These are phyloP conservation scores for Aurelia coerulea DNA, from an alignment of 30 jellyfish, hydroid and myxozoan species.

Conservation along the genomic window DNA sequence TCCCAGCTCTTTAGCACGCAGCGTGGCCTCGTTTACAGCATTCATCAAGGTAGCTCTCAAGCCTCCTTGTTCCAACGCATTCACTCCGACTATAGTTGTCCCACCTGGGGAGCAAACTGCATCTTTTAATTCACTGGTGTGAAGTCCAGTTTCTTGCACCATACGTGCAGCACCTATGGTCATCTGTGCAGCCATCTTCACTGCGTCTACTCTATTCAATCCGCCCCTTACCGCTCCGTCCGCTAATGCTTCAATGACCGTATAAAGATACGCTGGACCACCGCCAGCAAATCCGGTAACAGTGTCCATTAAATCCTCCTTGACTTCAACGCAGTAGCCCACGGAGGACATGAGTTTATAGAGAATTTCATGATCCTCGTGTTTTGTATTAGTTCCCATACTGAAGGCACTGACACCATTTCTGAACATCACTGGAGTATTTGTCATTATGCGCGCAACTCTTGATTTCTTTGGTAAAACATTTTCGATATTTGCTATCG, in stretches of 20 bases:
- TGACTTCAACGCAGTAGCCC: conserved; percentile 79
- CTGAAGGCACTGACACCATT: conserved; percentile 83
- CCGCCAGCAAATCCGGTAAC: conserved; percentile 90
- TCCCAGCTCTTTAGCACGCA: conserved; percentile 74
- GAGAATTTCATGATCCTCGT: conserved; percentile 68
- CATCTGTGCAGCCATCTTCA: conserved; percentile 81
- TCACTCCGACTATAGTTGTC: conserved; percentile 79
- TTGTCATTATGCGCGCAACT: conserved; percentile 78
- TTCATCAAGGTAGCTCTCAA: conserved; percentile 72
- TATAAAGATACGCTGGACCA: conserved; percentile 93
- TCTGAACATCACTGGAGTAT: conserved; percentile 73
- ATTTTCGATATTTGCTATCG: conserved; percentile 47
- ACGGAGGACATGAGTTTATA: conserved; percentile 71
- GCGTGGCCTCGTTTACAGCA: conserved; percentile 70
- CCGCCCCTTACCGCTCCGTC: conserved; percentile 93
- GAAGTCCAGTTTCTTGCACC: conserved; percentile 78
- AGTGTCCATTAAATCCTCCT: conserved; percentile 78
- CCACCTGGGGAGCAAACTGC: conserved; percentile 90
- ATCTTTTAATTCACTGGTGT: conserved; percentile 72
- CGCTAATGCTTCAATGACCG: conserved; percentile 81
- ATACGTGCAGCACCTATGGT: conserved; percentile 81
- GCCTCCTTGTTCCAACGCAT: conserved; percentile 75
- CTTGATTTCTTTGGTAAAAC: conserved; percentile 57
- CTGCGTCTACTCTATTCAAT: conserved; percentile 64
- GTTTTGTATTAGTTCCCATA: conserved; percentile 50